A percentile compares a stretch with the other conserved stretches of the same genome.
These are phyloP conservation scores for Sebastes steindachneri DNA, from an alignment of 2,797 vertebrate genomes.

Conservation along the genomic window DNA sequence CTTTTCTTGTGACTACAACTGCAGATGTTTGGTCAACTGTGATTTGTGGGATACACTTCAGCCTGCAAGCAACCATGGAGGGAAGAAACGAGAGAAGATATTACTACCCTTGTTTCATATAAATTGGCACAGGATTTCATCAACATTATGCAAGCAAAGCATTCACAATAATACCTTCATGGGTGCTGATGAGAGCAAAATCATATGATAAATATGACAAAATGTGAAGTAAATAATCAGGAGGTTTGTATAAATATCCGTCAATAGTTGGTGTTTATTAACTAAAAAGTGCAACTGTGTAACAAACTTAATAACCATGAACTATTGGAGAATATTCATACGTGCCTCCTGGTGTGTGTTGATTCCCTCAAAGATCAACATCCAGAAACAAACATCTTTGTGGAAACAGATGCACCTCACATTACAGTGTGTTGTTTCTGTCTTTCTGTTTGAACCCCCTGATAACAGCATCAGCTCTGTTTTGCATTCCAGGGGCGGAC, in stretches of 20 bases:
- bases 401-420: neutral
- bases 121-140: neutral
- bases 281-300: neutral
- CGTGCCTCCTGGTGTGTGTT: neutral
- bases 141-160: neutral
- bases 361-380: neutral
- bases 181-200: neutral
- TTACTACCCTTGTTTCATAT: neutral
- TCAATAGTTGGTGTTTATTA: neutral
- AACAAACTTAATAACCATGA: neutral
- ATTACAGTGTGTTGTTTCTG: neutral
- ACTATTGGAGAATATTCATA: neutral
- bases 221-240: neutral
- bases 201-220: neutral
- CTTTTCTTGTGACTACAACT: neutral
- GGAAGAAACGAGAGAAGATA: neutral
- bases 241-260: neutral
- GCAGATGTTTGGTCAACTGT: neutral
- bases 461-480: neutral
- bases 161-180: neutral
- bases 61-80: neutral
- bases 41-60: neutral
- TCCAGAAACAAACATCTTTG: neutral
- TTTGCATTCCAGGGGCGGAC: constrained; percentile 86
- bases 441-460: neutral